A percentile compares a stretch with the other conserved stretches of the same genome.
Conservation (phyloP, 1,140 invertebrate genomes). For the Paracyclopina nana region DNA sequence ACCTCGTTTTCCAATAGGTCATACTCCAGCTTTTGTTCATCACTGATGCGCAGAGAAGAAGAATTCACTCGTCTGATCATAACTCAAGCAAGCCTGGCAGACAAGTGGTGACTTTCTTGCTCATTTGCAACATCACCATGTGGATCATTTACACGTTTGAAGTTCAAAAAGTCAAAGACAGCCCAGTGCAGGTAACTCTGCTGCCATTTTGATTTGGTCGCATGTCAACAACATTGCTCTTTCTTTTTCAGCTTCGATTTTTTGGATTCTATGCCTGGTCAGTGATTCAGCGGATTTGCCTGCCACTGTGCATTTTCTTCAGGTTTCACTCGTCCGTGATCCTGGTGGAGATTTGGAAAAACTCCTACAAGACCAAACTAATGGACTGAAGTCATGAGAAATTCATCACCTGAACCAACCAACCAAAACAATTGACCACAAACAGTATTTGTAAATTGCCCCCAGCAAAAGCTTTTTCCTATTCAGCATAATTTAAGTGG, state of each 20-base stretch:
- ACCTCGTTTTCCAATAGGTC: not conserved
- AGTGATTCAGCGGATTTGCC: conserved; percentile 71
- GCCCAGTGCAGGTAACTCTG: conserved; percentile 41
- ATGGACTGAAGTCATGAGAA: conserved; percentile 8
- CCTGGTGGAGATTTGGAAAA: conserved; percentile 73
- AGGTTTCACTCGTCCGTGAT: conserved; percentile 64
- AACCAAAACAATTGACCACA: too few species aligned
- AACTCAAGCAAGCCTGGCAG: conserved; percentile 79
- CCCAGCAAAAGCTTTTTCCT: too few species aligned
- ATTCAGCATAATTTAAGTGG: too few species aligned
- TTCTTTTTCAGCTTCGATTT: conserved; percentile 52
- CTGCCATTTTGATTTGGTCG: not conserved
- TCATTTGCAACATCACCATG: conserved; percentile 85
- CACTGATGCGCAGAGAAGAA: conserved; percentile 68
- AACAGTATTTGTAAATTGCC: too few species aligned
- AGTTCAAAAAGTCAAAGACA: conserved; percentile 71
- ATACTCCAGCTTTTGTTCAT: conserved; percentile 70
- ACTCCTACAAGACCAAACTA: conserved; percentile 61
- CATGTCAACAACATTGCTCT: conserved; percentile 16
- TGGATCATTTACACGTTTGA: conserved; percentile 92
- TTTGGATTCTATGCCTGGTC: conserved; percentile 87
- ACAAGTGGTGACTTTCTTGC: conserved; percentile 80
- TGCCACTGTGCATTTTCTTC: conserved; percentile 62
- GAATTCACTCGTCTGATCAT: conserved; percentile 71
- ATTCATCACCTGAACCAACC: too few species aligned